These are phyloP conservation scores for Syngnathus typhle DNA, from an alignment of 2,113 vertebrate genomes.

Conservation along the genomic window DNA sequence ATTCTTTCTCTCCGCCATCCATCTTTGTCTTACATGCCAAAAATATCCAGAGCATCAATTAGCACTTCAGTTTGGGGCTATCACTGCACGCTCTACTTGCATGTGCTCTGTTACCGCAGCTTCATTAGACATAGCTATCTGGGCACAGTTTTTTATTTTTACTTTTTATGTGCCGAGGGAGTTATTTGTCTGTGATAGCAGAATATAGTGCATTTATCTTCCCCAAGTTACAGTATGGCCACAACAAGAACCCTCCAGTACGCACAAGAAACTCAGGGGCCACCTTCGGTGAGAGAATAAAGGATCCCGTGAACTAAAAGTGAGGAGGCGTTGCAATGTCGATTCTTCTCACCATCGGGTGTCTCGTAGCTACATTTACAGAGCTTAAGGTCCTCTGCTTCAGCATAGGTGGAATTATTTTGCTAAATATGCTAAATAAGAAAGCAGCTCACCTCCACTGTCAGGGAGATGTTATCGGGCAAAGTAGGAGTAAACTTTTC, in stretches of 20 bases:
- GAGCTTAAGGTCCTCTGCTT: slow-evolving; percentile 19
- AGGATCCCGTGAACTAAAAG: slow-evolving; percentile 23
- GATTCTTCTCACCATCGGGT: slow-evolving; percentile 18
- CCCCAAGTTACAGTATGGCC: slow-evolving; percentile 3
- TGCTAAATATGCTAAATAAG: slow-evolving; percentile 16
- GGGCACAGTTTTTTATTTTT: slow-evolving; percentile 23
- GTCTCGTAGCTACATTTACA: slow-evolving; percentile 29
- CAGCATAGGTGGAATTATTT: slow-evolving; percentile 24
- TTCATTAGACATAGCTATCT: slow-evolving; percentile 45
- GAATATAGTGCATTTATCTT: slow-evolving; percentile 7
- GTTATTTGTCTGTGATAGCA: not conserved
- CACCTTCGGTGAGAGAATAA: slow-evolving; percentile 50
- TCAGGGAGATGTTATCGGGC: slow-evolving; percentile 37
- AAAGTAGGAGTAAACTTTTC: slow-evolving; percentile 55
- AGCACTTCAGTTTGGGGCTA: slow-evolving; percentile 31
- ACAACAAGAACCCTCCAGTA: slow-evolving; percentile 14
- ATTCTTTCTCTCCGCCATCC: slow-evolving; percentile 20
- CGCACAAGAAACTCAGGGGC: slow-evolving; percentile 13
- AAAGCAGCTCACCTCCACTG: slow-evolving; percentile 18
- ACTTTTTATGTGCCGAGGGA: slow-evolving; percentile 14
- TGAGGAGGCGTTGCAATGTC: slow-evolving; percentile 38
- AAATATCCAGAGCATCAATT: slow-evolving; percentile 48
- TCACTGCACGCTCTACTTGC: slow-evolving; percentile 49
- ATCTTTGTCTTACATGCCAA: slow-evolving; percentile 16
- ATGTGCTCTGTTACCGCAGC: slow-evolving; percentile 47